Conservation (phyloP, 2,888 invertebrate species). For the Blomia tropicalis region DNA sequence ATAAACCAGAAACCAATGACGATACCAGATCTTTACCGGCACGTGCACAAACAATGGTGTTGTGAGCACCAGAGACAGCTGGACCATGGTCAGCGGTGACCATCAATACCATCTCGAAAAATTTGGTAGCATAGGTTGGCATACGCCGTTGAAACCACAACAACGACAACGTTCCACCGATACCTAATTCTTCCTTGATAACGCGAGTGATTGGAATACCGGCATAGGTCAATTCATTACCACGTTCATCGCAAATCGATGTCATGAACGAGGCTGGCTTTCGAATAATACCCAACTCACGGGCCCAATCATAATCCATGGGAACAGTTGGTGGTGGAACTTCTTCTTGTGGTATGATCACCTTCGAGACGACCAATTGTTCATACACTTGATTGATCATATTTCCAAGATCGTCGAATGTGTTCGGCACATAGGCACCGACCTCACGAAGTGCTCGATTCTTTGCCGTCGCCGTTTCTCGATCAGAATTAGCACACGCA, state of each 20-base stretch:
- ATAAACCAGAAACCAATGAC: constrained; percentile 78
- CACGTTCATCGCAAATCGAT: constrained; percentile 95
- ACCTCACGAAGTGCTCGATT: constrained; percentile 63
- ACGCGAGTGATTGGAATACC: constrained; percentile 66
- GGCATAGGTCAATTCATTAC: constrained; percentile 88
- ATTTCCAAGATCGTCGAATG: constrained; percentile 79
- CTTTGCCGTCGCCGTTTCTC: constrained; percentile 84
- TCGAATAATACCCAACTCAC: constrained; percentile 89
- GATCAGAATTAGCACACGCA: constrained; percentile 81
- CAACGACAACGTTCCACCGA: constrained; percentile 89
- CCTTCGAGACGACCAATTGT: constrained; percentile 59
- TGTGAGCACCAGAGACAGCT: constrained; percentile 94
- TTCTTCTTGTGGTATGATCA: constrained; percentile 71
- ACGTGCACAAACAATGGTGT: constrained; percentile 90
- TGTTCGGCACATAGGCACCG: constrained; percentile 77
- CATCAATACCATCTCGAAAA: constrained; percentile 97
- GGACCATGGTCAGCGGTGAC: constrained; percentile 92
- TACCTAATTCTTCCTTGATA: constrained; percentile 81
- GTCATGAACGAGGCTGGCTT: constrained; percentile 99
- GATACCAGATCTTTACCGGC: constrained; percentile 95
- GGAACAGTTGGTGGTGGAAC: constrained; percentile 97
- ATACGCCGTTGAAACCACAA: constrained; percentile 96
- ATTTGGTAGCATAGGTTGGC: constrained; percentile 82
- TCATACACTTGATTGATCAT: constrained; percentile 47
- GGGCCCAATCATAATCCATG: constrained; percentile 97